phyloP scores from a whole-genome alignment of 92 coral and sea anemone species.

The Parazoanthus swiftii region DNA sequence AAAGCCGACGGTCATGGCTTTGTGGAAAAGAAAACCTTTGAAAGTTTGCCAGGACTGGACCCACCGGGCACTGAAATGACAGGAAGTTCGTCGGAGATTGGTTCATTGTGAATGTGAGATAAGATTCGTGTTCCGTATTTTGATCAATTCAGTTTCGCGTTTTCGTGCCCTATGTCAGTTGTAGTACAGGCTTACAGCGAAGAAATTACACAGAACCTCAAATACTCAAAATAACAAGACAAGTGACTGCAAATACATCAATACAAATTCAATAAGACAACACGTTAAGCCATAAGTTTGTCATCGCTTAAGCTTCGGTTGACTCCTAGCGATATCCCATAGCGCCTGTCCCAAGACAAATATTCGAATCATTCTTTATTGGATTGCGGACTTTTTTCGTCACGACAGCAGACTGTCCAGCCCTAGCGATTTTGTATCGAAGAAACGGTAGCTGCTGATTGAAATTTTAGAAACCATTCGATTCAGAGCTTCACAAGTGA shows the following conservation, averaged over 20 bases:
- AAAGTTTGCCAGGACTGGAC: neutral
- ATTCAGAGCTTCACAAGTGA: neutral
- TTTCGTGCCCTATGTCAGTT: neutral
- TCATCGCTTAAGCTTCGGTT: constrained; percentile 23
- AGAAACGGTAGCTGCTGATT: neutral
- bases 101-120: neutral
- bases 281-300: constrained; percentile 9
- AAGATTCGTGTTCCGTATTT: no score
- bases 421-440: neutral
- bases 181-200: neutral
- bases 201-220: neutral
- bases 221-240: neutral
- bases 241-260: constrained; percentile 1
- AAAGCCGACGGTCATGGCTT: neutral
- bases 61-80: neutral
- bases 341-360: constrained; percentile 9
- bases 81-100: neutral
- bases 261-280: constrained; percentile 11
- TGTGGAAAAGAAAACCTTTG: neutral
- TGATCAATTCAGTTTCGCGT: neutral
- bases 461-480: neutral
- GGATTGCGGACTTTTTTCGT: neutral
- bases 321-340: constrained; percentile 4
- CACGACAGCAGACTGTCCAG: neutral
- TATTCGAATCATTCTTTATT: constrained; percentile 18